These are phyloP conservation scores for Hoplodrina blanda DNA, from an alignment of 2,888 invertebrate genomes.

Conservation along the genomic window DNA sequence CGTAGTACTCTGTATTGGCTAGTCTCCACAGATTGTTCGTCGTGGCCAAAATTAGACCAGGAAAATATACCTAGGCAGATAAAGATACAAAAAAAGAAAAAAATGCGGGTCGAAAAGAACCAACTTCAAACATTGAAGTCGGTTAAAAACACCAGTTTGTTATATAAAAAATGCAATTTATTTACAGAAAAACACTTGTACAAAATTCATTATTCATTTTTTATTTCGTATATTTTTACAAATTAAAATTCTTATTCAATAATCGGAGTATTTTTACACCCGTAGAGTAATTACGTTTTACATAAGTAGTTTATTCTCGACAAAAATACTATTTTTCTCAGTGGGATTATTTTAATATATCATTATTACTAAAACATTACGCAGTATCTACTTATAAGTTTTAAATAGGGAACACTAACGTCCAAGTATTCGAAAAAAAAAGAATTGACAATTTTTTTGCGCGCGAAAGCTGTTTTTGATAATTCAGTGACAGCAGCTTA, in stretches of 20 bases:
- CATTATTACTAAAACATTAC: conserved; percentile 17
- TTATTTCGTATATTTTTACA: conserved; percentile 59
- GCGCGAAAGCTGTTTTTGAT: too few relatives aligned
- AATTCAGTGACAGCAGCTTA: too few relatives aligned
- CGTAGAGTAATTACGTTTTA: conserved; percentile 46
- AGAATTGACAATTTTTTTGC: too few relatives aligned
- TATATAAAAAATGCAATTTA: conserved; percentile 73
- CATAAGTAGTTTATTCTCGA: conserved; percentile 20
- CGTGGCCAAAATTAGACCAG: too few relatives aligned
- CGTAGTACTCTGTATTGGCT: too few relatives aligned
- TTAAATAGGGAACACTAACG: neutral
- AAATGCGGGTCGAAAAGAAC: too few relatives aligned
- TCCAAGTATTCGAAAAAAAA: neutral
- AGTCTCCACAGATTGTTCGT: too few relatives aligned
- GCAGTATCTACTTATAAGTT: conserved; percentile 9
- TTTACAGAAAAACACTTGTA: conserved; percentile 73
- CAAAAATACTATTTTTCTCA: conserved; percentile 56
- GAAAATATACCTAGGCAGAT: too few relatives aligned
- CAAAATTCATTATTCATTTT: conserved; percentile 64
- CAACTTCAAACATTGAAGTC: neutral
- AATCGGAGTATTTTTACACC: conserved; percentile 68
- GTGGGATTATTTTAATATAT: conserved; percentile 39
- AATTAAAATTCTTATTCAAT: conserved; percentile 51
- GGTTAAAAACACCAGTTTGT: conserved; percentile 42
- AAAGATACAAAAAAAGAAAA: neutral